These are phyloP conservation scores for Oostethus manadensis DNA, from an alignment of 2,113 vertebrate genomes.

Conservation along the genomic window DNA sequence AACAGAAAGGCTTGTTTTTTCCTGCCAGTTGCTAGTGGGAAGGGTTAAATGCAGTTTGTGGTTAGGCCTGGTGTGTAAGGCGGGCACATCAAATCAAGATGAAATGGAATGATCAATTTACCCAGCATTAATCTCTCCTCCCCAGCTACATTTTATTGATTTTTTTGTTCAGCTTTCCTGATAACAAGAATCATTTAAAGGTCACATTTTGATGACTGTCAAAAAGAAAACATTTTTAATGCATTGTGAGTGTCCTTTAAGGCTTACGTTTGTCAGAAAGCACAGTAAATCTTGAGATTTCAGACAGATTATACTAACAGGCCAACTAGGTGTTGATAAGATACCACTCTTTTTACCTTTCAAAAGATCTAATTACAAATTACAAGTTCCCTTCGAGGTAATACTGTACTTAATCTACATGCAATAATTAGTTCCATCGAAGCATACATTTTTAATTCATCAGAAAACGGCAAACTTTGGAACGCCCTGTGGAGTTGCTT, in stretches of 20 bases:
- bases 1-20: constrained; percentile 46
- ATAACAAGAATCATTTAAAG: constrained; percentile 73
- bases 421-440: constrained; percentile 52
- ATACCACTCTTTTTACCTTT: constrained; percentile 7
- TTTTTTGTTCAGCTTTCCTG: constrained; percentile 64
- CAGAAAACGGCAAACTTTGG: constrained; percentile 58
- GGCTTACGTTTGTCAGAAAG: constrained; percentile 59
- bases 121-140: constrained; percentile 67
- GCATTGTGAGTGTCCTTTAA: constrained; percentile 62
- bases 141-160: constrained; percentile 65
- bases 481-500: constrained; percentile 49
- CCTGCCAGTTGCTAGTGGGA: constrained; percentile 38
- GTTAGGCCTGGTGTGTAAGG: constrained; percentile 58
- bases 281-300: constrained; percentile 50
- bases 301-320: constrained; percentile 41
- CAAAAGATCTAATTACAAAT: constrained; percentile 5
- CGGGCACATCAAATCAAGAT: constrained; percentile 66
- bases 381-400: constrained; percentile 52
- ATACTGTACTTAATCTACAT: constrained; percentile 65
- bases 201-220: constrained; percentile 71
- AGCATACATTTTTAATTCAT: constrained; percentile 66
- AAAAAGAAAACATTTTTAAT: constrained; percentile 69
- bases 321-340: constrained; percentile 20
- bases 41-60: constrained; percentile 62
- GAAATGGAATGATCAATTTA: constrained; percentile 76